phyloP scores from a whole-genome alignment of 2,888 invertebrate genomes.

The Charanyca ferruginea region DNA sequence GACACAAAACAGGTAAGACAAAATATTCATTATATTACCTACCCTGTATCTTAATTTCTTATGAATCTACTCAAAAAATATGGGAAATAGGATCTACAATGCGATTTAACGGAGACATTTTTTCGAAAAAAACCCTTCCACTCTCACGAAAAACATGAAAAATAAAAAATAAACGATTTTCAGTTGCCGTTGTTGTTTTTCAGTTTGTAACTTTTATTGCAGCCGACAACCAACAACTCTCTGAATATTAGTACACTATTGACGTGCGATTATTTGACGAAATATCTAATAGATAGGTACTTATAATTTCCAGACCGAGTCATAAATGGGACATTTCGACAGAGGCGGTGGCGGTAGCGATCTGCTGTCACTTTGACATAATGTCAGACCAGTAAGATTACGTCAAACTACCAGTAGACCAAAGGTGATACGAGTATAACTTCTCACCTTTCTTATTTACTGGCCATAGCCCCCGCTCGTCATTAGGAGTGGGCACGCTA shows the following conservation, averaged over 20 bases:
- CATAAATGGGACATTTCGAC: neutral
- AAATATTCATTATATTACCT: constrained; percentile 3
- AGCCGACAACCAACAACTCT: no score
- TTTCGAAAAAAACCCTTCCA: no score
- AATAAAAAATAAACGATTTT: no score
- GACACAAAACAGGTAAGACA: constrained; percentile 11
- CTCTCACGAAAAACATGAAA: no score
- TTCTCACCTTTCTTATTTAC: constrained; percentile 19
- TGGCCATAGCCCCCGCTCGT: constrained; percentile 71
- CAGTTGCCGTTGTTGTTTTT: no score
- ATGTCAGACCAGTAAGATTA: neutral
- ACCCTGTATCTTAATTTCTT: neutral
- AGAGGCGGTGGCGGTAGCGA: neutral
- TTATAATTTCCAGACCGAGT: neutral
- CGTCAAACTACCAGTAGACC: neutral
- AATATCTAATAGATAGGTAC: no score
- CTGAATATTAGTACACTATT: no score
- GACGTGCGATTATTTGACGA: no score
- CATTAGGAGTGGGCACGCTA: constrained; percentile 89
- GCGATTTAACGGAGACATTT: neutral
- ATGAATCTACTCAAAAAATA: neutral
- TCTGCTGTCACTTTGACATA: neutral
- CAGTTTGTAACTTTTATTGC: no score
- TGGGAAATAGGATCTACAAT: neutral
- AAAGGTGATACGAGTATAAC: neutral